phyloP scores from a whole-genome alignment of 2,888 invertebrate genomes.

The Leptarthrus brevirostris region DNA sequence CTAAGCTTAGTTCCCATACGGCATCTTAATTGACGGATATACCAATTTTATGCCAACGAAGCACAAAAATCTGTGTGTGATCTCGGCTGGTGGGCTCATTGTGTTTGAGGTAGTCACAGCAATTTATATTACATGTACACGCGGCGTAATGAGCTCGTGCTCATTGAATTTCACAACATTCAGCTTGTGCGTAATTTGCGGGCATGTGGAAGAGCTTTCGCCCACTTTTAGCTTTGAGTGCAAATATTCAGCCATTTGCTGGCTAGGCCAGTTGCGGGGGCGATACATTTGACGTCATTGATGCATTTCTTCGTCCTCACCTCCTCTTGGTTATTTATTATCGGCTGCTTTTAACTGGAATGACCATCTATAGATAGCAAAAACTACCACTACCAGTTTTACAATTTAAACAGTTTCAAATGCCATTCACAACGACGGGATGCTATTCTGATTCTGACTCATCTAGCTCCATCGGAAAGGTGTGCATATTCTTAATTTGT shows the following conservation, averaged over 20 bases:
- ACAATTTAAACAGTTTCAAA: slow-evolving; percentile 48
- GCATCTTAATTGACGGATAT: slow-evolving; percentile 14
- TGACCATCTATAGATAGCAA: too few relatives aligned
- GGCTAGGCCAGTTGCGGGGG: neutral
- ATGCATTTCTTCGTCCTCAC: too few relatives aligned
- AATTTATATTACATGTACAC: slow-evolving; percentile 6
- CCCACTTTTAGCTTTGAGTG: neutral
- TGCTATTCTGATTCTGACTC: too few relatives aligned
- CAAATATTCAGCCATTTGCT: neutral
- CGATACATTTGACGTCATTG: neutral
- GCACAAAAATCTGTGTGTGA: slow-evolving; percentile 8
- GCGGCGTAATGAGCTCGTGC: neutral
- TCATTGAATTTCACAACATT: slow-evolving; percentile 6
- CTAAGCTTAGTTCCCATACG: neutral
- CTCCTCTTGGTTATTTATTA: too few relatives aligned
- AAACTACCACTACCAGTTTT: slow-evolving; percentile 32
- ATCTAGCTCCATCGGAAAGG: neutral
- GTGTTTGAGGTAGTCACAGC: neutral
- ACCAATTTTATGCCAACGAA: slow-evolving; percentile 7
- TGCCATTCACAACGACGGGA: slow-evolving; percentile 16
- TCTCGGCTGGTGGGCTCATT: neutral
- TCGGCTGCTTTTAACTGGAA: too few relatives aligned
- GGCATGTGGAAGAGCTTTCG: neutral
- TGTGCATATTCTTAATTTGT: neutral
- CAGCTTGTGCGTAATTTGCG: neutral